Evolutionary conservation across 2,888 invertebrate genomes (phyloP).

Genomic region (Metallyticus violacea): DNA sequence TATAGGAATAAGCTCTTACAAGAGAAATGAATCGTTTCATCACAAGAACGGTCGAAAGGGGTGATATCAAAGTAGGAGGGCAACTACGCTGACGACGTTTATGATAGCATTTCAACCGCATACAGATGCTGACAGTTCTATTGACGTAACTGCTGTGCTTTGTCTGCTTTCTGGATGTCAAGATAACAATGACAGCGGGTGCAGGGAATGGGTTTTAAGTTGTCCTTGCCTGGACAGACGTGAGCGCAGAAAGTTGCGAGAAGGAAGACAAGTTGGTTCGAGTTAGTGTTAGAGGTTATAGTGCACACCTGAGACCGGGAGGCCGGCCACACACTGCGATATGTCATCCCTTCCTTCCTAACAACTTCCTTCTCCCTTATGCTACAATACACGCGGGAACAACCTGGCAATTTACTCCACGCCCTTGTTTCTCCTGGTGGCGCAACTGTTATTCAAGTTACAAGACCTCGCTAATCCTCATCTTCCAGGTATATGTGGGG

Average conservation of each 20-base stretch:
- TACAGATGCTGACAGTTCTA: too few species aligned
- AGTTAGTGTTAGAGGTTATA: constrained; percentile 22
- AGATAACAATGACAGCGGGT: too few species aligned
- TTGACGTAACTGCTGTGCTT: background rate
- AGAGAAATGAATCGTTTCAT: too few species aligned
- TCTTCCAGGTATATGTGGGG: background rate
- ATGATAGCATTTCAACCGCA: too few species aligned
- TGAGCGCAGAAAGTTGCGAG: background rate
- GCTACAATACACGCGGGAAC: constrained; percentile 1
- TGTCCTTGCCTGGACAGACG: background rate
- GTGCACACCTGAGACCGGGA: constrained; percentile 29
- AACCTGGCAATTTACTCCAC: background rate
- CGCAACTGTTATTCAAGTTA: background rate
- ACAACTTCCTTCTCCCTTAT: constrained; percentile 1
- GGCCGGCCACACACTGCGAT: constrained; percentile 12
- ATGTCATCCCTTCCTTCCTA: constrained; percentile 21
- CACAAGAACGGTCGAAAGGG: too few species aligned
- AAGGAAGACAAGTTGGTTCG: constrained; percentile 1
- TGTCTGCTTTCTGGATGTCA: background rate
- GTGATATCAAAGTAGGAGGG: too few species aligned
- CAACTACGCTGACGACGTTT: too few species aligned
- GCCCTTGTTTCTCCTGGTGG: background rate
- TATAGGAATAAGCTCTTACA: too few species aligned
- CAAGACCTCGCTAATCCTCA: background rate
- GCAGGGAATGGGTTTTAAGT: background rate